phyloP scores from a whole-genome alignment of 2,797 vertebrate genomes.

The Miichthys miiuy region DNA sequence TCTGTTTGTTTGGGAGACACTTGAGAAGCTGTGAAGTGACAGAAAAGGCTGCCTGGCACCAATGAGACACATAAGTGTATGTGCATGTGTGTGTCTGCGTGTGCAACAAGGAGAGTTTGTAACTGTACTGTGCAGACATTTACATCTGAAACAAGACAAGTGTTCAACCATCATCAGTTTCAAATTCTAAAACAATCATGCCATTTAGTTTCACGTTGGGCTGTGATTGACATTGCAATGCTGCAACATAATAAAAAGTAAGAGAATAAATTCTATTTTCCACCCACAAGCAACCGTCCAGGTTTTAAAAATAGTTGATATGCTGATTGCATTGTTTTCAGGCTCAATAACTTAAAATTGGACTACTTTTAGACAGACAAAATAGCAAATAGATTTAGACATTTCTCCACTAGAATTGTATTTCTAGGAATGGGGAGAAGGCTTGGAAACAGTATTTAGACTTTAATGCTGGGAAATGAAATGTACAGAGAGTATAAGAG shows the following conservation, averaged over 20 bases:
- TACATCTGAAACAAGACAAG: no score
- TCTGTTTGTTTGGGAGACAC: constrained; percentile 72
- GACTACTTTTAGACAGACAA: neutral
- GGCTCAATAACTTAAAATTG: neutral
- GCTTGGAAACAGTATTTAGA: neutral
- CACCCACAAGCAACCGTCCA: neutral
- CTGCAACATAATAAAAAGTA: neutral
- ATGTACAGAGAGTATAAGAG: neutral
- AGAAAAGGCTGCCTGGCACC: constrained; percentile 65
- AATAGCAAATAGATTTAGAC: neutral
- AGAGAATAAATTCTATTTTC: neutral
- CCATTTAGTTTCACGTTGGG: neutral
- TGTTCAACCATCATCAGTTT: neutral
- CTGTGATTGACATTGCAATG: neutral
- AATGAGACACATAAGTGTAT: constrained; percentile 15
- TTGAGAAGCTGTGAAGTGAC: constrained; percentile 76
- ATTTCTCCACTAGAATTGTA: neutral
- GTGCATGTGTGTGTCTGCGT: constrained; percentile 2
- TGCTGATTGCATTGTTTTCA: neutral
- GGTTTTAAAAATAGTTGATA: neutral
- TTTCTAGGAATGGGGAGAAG: neutral
- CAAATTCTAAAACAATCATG: neutral
- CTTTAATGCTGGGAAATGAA: no score
- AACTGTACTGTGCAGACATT: neutral
- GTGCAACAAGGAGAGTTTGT: neutral